Evolutionary conservation across 2,113 vertebrate genomes (phyloP), one percentile per base, ranked within the genome.

Genomic region (Pangasianodon gigas): DNA sequence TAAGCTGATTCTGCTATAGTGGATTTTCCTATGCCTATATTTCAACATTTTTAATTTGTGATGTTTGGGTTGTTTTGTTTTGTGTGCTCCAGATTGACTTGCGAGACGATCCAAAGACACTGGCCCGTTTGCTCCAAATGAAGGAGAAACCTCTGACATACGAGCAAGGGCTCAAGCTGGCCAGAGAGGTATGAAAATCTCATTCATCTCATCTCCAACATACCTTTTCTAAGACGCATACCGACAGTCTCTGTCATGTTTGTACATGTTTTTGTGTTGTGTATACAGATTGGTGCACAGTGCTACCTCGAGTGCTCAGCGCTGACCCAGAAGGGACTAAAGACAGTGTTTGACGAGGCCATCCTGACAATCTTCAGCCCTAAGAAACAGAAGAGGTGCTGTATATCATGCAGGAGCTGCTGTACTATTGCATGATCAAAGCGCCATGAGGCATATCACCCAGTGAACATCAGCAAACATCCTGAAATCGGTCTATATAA

Each of bases 281-380:
- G 18, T 86, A 44, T 94, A 80, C 90, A 98, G 97, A 98, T 98
- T 0, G 97, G 97, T 92, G 97, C 97, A 8, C 97, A 97, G 90
- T 97, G 97, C 93, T 98, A 98, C 60, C 91, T 98, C 93, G 97
- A 98, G 90, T 98, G 97, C 84, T 98, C 97, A 0, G 97, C 97
- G 2, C 95, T 98, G 92, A 98, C 97, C 0, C 97, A 98, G 94
- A 98, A 98, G 93, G 97, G 97, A 84, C 96, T 98, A 81, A 98
- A 98, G 92, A 95, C 97, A 0, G 97, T 98, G 89, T 98, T 98
- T 0, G 97, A 98, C 0, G 97, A 98, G 94, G 97, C 97, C 2
- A 97, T 98, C 92, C 94, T 97, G 93, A 97, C 97, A 81, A 97
- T 97, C 79, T 97, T 98, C 94, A 96, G 96, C 88, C 97, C 97